A percentile compares a stretch with the other conserved stretches of the same genome.
These are phyloP conservation scores for Saimiri boliviensis DNA, from an alignment of 2,113 vertebrate species.

Conservation along the genomic window DNA sequence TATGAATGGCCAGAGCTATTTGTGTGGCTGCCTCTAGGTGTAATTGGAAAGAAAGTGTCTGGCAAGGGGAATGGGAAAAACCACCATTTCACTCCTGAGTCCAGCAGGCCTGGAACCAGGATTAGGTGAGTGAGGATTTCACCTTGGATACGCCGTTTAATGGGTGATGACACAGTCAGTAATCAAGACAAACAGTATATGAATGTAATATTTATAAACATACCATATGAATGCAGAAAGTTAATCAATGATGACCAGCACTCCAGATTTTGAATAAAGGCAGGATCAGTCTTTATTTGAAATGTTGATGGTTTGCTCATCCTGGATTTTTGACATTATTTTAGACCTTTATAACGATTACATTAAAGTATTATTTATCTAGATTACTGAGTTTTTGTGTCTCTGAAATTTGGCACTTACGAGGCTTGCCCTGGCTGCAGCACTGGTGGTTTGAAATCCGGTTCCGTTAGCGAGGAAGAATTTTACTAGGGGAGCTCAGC, in stretches of 20 bases:
- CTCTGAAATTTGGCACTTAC: not conserved
- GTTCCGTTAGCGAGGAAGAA: not conserved
- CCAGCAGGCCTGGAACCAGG: too few relatives aligned
- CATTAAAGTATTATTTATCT: not conserved
- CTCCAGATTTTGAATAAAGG: not conserved
- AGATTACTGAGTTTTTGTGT: not conserved
- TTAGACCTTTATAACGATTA: not conserved
- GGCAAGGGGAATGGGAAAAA: not conserved
- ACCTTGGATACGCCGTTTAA: not conserved
- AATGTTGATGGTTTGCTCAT: not conserved
- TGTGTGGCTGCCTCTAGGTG: not conserved
- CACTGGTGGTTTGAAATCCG: not conserved
- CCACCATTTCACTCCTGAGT: not conserved
- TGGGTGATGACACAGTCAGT: too few relatives aligned
- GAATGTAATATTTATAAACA: not conserved
- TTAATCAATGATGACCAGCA: not conserved
- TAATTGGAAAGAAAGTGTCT: not conserved
- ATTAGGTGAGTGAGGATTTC: not conserved
- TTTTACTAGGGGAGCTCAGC: fast-evolving
- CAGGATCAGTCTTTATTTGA: not conserved
- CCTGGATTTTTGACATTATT: not conserved
- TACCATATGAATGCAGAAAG: not conserved
- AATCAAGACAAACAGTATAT: not conserved
- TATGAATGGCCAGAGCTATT: not conserved
- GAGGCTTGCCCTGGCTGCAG: not conserved